Evolutionary conservation across 1,140 invertebrate species (phyloP), one percentile per base, ranked within the genome.

Genomic region (Marisa cornuarietis): DNA sequence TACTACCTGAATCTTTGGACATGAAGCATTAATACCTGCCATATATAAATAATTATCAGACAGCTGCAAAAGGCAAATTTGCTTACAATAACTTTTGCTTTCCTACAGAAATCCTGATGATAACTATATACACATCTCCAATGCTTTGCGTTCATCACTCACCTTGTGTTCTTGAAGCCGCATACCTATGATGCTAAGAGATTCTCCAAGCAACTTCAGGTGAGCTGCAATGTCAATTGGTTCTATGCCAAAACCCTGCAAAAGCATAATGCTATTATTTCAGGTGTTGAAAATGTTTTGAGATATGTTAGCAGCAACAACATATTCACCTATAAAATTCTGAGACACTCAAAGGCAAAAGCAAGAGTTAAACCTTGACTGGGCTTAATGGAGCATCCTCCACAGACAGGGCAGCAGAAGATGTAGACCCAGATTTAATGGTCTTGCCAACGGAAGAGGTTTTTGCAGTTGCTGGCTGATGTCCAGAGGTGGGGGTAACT

Each of bases 201-300:
- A 98, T 89, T 98, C 97, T 1, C 97, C 97, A 2, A 99, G 92
- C 49, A 99, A 92, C 79, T 96, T 96, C 1, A 99, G 92, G 92
- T 99, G 97, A 0, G 97, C 96, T 8, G 97, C 97, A 31, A 97
- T 95, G 91, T 99, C 97, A 6, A 97, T 94, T 0, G 96, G 95
- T 65, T 95, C 94, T 20, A 95, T 96, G 68, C 95, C 95, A 63
- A 94, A 93, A 22, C 94, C 93, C 92, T 96, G 79, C 84, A 91
- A 80, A 82, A 76, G 10, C 16, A 68, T 68, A 11, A n/a, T 16
- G 22, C 65, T 31, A 22, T 68, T 42, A 42, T 42, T 42, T 24
- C 22, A 68, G 26, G n/a, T 68, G 22, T n/a, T 66, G 13, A 10
- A n/a, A 68, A 68, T 13, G 31, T 42, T 58, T 58, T 11, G 11